Base-by-base conservation (phyloP, 2,888 invertebrate genomes). In the Taenaris catops region DNA sequence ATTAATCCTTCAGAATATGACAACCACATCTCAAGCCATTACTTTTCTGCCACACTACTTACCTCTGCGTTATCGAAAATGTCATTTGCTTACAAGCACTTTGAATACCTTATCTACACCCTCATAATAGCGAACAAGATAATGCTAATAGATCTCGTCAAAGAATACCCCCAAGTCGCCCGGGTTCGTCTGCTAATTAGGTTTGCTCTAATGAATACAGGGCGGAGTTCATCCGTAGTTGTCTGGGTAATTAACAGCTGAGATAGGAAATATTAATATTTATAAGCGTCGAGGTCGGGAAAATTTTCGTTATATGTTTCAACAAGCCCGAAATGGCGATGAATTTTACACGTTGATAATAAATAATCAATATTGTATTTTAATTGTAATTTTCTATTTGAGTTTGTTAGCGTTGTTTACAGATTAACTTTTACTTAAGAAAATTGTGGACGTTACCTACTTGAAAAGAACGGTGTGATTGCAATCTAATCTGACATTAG, bases 261-360 rank as follows among this genome's bases (percentile, higher is more conserved):
- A 78, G 73, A 75, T 75, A 71, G 65, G 69, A 75, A 74, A 73
- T 78, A 79, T 81, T 81, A 81, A 81, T 79, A 83, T 79, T 78
- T 78, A 80, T 80, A 76, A 79, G 69, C 49, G 49, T 40, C 54
- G 53, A 52, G 58, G 55, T 52, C 45, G 55, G 57, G 56, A 53
- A 59, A 67, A 71, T 64, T 69, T 69, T 62, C 65, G 56, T 63
- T 70, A 59, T 63, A 66, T 61, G 58, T 63, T 61, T 57, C 53
- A 63, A 64, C 60, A 55, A 54, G 53, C 51, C 53, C 44, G 49
- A 63, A 64, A 54, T 59, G 57, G 49, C 55, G 44, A 64, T 71
- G 68, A 73, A 74, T 78, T 75, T 74, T 63, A 72, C 61, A 71
- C 65, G 57, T 55, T 62, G 57, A 56, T 61, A 62, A 50, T 54